phyloP scores from a whole-genome alignment of 2,797 vertebrate species.

The Nothura maculosa region DNA sequence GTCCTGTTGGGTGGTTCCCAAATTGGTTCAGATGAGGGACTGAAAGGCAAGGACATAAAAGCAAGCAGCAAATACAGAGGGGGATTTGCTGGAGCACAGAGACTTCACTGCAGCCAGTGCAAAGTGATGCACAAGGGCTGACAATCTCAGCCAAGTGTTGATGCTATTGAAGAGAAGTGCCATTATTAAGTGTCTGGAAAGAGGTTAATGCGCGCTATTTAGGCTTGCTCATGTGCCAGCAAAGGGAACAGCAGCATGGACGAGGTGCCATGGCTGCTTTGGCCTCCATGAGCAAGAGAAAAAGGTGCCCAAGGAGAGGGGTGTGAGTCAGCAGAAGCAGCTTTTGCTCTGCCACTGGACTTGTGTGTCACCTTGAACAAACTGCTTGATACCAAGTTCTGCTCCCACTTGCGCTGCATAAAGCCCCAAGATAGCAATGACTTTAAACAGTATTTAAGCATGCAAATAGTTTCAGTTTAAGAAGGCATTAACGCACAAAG shows the following conservation, averaged over 20 bases:
- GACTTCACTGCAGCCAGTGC: not conserved
- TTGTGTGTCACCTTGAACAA: not conserved
- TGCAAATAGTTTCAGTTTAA: not conserved
- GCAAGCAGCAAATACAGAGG: not conserved
- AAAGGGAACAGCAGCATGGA: not conserved
- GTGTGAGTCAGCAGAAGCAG: not conserved
- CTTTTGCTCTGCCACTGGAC: not conserved
- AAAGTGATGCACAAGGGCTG: not conserved
- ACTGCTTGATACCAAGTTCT: not conserved
- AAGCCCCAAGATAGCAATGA: not conserved
- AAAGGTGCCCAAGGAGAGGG: not conserved
- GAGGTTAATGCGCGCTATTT: not conserved
- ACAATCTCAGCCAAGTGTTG: not conserved
- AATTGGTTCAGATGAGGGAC: not conserved
- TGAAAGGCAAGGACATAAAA: not conserved
- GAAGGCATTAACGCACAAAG: not conserved
- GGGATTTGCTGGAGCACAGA: not conserved
- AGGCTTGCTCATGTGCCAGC: not conserved
- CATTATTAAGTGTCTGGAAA: not conserved
- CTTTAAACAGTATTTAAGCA: not conserved
- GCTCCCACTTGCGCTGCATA: not conserved
- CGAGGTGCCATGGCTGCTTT: not conserved
- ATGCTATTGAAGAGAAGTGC: not conserved
- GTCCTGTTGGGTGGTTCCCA: not conserved
- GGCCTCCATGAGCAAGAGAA: not conserved